A percentile compares a stretch with the other conserved stretches of the same genome.
phyloP scores from a whole-genome alignment of 2,797 vertebrate species.

The Pipistrellus nathusii region DNA sequence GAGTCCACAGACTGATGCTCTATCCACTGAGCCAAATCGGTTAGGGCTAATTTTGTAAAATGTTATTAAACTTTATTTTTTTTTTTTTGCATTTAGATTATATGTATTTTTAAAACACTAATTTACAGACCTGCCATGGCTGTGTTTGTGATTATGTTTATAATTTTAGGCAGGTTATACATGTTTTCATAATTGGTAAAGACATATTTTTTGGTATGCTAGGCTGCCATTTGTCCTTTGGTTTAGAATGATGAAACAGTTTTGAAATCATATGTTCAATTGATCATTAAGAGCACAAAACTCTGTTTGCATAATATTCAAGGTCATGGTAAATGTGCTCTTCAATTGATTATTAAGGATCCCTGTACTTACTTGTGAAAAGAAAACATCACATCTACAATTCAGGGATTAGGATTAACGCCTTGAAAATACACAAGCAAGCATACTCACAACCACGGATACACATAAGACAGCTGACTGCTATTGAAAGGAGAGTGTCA shows the following conservation, averaged over 20 bases:
- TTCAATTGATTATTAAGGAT: slow-evolving; percentile 31
- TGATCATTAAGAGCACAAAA: neutral
- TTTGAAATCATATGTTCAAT: neutral
- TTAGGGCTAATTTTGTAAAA: neutral
- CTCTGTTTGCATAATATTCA: neutral
- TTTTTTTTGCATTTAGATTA: neutral
- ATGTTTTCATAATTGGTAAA: neutral
- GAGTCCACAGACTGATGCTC: too few relatives aligned
- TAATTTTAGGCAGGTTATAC: neutral
- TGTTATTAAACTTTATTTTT: neutral
- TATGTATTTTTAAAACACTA: neutral
- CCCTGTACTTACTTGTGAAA: neutral
- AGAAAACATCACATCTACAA: slow-evolving; percentile 16
- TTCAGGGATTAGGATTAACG: neutral
- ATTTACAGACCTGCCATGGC: neutral
- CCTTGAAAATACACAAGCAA: slow-evolving; percentile 10
- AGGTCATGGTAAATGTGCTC: neutral
- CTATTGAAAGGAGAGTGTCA: neutral
- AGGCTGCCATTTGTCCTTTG: neutral
- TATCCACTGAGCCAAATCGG: too few relatives aligned
- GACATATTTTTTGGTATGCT: neutral
- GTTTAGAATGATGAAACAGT: neutral
- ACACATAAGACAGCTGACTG: neutral
- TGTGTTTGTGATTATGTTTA: neutral
- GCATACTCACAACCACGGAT: neutral